A percentile compares a stretch with the other conserved stretches of the same genome.
Evolutionary conservation across 2,113 vertebrate species (phyloP).

Genomic region (Ranitomeya imitator): DNA sequence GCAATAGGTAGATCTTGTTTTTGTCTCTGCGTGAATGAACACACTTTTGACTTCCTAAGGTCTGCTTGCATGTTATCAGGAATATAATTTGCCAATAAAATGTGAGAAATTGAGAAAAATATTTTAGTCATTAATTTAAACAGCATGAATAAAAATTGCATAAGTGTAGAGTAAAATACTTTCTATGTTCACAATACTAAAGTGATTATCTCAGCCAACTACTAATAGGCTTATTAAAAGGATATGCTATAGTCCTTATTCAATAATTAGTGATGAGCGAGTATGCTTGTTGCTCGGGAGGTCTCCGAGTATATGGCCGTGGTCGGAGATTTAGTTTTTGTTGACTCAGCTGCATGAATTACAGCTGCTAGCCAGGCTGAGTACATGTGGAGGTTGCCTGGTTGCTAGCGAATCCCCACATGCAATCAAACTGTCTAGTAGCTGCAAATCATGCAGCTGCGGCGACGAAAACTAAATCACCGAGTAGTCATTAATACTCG

Average conservation of each 20-base stretch:
- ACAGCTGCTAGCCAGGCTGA: too few species aligned
- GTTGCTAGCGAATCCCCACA: too few species aligned
- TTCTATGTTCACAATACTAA: neutral
- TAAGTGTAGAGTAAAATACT: neutral
- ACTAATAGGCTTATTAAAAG: slow-evolving; percentile 12
- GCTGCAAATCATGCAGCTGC: too few species aligned
- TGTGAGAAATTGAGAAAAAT: slow-evolving; percentile 17
- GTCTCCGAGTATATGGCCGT: too few species aligned
- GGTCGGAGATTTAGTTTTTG: too few species aligned
- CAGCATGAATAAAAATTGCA: slow-evolving; percentile 10
- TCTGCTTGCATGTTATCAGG: neutral
- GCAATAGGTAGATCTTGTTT: neutral
- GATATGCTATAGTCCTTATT: neutral
- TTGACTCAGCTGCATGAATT: too few species aligned
- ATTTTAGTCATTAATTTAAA: slow-evolving; percentile 27
- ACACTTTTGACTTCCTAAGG: neutral
- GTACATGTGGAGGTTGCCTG: too few species aligned
- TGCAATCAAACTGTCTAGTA: too few species aligned
- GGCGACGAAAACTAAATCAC: too few species aligned
- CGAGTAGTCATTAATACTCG: too few species aligned
- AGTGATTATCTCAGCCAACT: slow-evolving; percentile 15
- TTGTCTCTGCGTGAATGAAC: neutral
- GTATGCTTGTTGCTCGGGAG: too few species aligned
- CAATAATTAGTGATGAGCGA: neutral
- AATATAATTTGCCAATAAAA: slow-evolving; percentile 19